A percentile compares a stretch with the other conserved stretches of the same genome.
phyloP scores from a whole-genome alignment of 1,140 invertebrate genomes.

The Aphelenchoides besseyi region DNA sequence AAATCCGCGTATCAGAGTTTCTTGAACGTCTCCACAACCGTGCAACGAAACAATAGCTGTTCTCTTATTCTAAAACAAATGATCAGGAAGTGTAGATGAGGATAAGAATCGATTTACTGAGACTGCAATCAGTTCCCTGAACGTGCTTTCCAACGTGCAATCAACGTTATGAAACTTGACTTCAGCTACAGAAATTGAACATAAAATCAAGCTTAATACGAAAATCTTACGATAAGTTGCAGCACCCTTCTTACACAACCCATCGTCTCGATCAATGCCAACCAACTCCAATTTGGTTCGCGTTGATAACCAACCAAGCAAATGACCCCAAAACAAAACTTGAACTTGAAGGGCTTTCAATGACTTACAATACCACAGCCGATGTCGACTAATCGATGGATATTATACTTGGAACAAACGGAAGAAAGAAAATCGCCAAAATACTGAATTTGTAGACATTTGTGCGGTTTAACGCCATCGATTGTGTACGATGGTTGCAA shows the following conservation, averaged over 20 bases:
- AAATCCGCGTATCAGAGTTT: slow-evolving; percentile 17
- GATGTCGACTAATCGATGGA: slow-evolving; percentile 22
- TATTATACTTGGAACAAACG: background rate
- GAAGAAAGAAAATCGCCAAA: background rate
- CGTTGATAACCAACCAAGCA: slow-evolving; percentile 22
- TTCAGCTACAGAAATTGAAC: background rate
- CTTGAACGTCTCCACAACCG: slow-evolving; percentile 29
- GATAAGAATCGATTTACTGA: background rate
- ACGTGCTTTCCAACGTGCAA: background rate
- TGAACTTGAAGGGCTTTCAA: background rate
- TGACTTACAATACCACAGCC: slow-evolving; percentile 29
- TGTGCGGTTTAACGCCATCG: slow-evolving; percentile 18
- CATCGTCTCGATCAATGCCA: slow-evolving; percentile 20
- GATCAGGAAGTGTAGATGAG: background rate
- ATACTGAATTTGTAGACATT: background rate
- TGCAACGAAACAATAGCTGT: slow-evolving; percentile 26
- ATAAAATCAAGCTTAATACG: background rate
- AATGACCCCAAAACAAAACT: slow-evolving; percentile 24
- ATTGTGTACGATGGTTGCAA: too few relatives aligned
- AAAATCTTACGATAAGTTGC: slow-evolving; percentile 2
- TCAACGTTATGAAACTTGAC: background rate
- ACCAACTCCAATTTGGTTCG: slow-evolving; percentile 17
- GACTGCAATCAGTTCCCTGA: background rate
- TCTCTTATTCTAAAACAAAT: slow-evolving; percentile 20
- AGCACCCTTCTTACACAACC: slow-evolving; percentile 20